Conservation (phyloP, 2,113 vertebrate genomes). For the Muntiacus reevesi region DNA sequence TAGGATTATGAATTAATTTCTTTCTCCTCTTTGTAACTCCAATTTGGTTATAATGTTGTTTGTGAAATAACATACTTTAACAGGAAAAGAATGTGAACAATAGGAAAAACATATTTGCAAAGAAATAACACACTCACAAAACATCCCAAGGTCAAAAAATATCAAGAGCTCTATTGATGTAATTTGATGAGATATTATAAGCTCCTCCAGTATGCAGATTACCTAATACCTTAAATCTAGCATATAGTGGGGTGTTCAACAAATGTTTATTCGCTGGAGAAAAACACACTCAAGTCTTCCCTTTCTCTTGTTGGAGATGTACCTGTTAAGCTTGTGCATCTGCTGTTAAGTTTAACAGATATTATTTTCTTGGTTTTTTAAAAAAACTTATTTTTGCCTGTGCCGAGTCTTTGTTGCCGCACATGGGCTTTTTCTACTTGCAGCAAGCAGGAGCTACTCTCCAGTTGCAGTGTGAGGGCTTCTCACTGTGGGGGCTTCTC, state of each 20-base stretch:
- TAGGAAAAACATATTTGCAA: not conserved
- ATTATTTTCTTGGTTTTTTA: not conserved
- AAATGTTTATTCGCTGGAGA: slow-evolving; percentile 6
- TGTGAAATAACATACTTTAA: slow-evolving; percentile 17
- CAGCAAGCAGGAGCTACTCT: not conserved
- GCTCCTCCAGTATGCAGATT: not conserved
- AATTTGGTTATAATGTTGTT: not conserved
- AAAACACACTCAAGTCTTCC: not conserved
- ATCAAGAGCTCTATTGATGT: not conserved
- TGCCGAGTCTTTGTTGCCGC: not conserved
- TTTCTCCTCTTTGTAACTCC: not conserved
- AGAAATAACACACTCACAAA: not conserved
- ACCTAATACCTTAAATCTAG: not conserved
- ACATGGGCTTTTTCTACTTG: not conserved
- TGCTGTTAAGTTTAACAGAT: not conserved
- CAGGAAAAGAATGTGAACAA: not conserved
- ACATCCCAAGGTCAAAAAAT: slow-evolving; percentile 18
- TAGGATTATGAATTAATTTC: not conserved
- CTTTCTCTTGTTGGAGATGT: not conserved
- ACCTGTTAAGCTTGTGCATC: not conserved
- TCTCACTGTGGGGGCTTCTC: not conserved
- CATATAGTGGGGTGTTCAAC: not conserved
- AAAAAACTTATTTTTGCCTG: not conserved
- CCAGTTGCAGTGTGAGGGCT: not conserved
- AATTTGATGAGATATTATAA: not conserved